phyloP scores from a whole-genome alignment of 2,797 vertebrate genomes.

The Enteromius viviparus region DNA sequence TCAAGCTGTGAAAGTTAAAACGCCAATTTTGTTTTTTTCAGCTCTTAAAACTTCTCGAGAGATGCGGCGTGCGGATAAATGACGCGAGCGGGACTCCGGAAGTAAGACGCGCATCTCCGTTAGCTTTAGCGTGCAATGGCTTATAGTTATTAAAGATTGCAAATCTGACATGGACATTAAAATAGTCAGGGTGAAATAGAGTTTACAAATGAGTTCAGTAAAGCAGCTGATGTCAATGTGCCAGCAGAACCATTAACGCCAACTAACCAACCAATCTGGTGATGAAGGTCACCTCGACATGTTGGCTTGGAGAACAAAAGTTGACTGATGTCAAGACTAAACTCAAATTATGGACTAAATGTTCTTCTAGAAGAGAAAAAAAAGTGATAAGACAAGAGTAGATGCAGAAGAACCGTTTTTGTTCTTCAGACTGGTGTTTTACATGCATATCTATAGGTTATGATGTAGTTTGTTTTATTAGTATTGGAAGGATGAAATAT shows the following conservation, averaged over 20 bases:
- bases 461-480: neutral
- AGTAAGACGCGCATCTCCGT: slow-evolving; percentile 64
- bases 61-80: slow-evolving; percentile 69
- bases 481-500: neutral
- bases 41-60: slow-evolving; percentile 73
- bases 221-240: neutral
- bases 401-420: neutral
- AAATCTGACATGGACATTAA: slow-evolving; percentile 59
- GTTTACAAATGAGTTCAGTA: neutral
- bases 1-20: slow-evolving; percentile 26
- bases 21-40: slow-evolving; percentile 55
- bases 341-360: neutral
- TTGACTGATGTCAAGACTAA: neutral
- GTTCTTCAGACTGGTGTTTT: neutral
- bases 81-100: slow-evolving; percentile 69
- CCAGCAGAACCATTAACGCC: neutral
- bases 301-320: neutral
- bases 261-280: neutral
- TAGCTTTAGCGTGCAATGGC: neutral
- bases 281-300: slow-evolving; percentile 38
- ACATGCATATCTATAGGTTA: neutral
- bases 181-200: neutral
- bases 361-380: neutral
- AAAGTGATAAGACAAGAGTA: too few relatives aligned
- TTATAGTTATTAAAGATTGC: slow-evolving; percentile 8